Conservation (phyloP, 92 coral and sea anemone genomes). For the Parazoanthus atlanticus region DNA sequence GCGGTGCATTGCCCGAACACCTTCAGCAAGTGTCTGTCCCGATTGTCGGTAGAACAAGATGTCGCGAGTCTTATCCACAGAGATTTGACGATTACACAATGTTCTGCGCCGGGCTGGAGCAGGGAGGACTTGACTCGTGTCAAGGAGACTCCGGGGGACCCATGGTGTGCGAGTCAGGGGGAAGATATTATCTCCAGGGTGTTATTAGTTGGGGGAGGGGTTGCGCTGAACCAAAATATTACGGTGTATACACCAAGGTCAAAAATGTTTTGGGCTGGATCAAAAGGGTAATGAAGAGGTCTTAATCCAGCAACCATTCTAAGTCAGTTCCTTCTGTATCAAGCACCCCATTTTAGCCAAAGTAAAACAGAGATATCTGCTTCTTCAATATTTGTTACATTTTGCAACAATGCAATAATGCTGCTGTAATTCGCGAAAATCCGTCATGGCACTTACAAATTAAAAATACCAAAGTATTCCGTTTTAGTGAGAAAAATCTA, state of each 20-base stretch:
- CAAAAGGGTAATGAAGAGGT: not conserved
- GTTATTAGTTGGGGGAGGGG: constrained; percentile 61
- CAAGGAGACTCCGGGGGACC: constrained; percentile 77
- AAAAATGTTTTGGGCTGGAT: constrained; percentile 29
- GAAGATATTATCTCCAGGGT: constrained; percentile 57
- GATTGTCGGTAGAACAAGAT: not conserved
- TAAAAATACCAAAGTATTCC: too few relatives aligned
- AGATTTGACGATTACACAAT: not conserved
- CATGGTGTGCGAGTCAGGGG: constrained; percentile 52
- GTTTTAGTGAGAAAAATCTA: too few relatives aligned
- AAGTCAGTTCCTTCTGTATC: too few relatives aligned
- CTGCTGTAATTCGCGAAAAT: too few relatives aligned
- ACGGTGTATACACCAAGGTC: constrained; percentile 62
- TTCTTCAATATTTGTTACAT: too few relatives aligned
- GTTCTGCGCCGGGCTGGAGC: constrained; percentile 63
- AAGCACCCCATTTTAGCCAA: too few relatives aligned
- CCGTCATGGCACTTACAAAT: too few relatives aligned
- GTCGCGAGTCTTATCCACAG: not conserved
- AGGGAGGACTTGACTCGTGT: constrained; percentile 56
- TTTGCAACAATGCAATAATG: too few relatives aligned
- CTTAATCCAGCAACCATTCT: not conserved
- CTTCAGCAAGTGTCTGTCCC: not conserved
- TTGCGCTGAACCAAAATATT: constrained; percentile 50
- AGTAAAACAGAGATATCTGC: too few relatives aligned
- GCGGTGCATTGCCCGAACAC: not conserved